These are phyloP conservation scores for Hydrozoanthus tunicans DNA, from an alignment of 64 coral and sea anemone genomes.

Conservation along the genomic window DNA sequence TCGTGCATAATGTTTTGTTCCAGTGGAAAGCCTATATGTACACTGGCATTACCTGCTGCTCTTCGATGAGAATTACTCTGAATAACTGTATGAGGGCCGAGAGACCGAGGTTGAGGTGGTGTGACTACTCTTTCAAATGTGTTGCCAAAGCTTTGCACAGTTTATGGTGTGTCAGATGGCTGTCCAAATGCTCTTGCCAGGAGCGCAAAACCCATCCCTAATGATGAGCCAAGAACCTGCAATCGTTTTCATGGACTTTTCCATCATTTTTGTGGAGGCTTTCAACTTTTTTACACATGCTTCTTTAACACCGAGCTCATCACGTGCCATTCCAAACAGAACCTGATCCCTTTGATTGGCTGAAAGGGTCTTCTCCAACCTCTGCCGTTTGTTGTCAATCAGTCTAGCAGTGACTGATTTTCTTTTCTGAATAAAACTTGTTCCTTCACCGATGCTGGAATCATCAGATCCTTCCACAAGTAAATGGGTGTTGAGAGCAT, in stretches of 20 bases:
- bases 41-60: constrained; percentile 23
- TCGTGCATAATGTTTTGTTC: constrained; percentile 41
- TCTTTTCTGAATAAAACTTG: constrained; percentile 40
- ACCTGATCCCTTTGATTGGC: constrained; percentile 63
- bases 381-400: constrained; percentile 54
- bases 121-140: constrained; percentile 39
- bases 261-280: constrained; percentile 51
- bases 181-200: constrained; percentile 57
- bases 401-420: constrained; percentile 35
- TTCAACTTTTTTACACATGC: constrained; percentile 35
- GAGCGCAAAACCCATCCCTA: constrained; percentile 56
- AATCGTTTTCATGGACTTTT: constrained; percentile 57
- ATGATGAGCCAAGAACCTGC: constrained; percentile 61
- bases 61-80: constrained; percentile 34
- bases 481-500: constrained; percentile 28
- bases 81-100: constrained; percentile 20
- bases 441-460: constrained; percentile 15
- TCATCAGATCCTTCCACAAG: constrained; percentile 11
- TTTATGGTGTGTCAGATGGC: constrained; percentile 42
- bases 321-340: constrained; percentile 48
- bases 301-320: constrained; percentile 61
- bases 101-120: constrained; percentile 20
- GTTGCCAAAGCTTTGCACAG: constrained; percentile 47
- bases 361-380: constrained; percentile 59
- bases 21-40: constrained; percentile 7